Conservation (phyloP, 64 coral and sea anemone genomes). For the Montipora capricornis region DNA sequence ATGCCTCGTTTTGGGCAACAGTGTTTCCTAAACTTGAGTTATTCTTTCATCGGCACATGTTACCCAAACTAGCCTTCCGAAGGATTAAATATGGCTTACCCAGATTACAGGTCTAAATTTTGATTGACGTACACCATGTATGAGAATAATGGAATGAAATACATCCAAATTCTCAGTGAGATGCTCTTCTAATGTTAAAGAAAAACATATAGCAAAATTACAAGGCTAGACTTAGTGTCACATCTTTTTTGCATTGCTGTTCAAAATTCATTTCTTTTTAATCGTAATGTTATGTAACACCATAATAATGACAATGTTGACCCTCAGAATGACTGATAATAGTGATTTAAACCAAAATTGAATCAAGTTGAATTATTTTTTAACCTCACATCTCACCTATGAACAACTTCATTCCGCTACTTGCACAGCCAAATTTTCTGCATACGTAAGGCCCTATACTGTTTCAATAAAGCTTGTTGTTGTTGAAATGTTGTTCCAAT, state of each 20-base stretch:
- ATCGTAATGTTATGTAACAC: background rate
- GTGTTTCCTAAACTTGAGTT: too few species aligned
- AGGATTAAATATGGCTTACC: too few species aligned
- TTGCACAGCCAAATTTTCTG: background rate
- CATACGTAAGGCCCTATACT: background rate
- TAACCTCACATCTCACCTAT: too few species aligned
- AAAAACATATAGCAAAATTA: background rate
- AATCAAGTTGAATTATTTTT: background rate
- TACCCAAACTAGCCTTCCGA: too few species aligned
- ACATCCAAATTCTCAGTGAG: constrained; percentile 13
- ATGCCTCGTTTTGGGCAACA: too few species aligned
- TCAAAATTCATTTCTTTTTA: constrained; percentile 9
- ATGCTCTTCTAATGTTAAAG: background rate
- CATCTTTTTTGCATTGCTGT: constrained; percentile 1
- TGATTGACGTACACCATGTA: background rate
- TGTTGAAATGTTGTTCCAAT: background rate
- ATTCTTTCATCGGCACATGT: too few species aligned
- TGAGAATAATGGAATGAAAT: constrained; percentile 13
- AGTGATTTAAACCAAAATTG: background rate
- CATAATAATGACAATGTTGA: background rate
- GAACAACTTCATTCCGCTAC: background rate
- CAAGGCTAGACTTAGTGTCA: background rate
- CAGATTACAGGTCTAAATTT: background rate
- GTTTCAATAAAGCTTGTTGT: background rate
- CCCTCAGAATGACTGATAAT: background rate